These are phyloP conservation scores for Tineola bisselliella DNA, from an alignment of 2,888 invertebrate genomes.

Conservation along the genomic window DNA sequence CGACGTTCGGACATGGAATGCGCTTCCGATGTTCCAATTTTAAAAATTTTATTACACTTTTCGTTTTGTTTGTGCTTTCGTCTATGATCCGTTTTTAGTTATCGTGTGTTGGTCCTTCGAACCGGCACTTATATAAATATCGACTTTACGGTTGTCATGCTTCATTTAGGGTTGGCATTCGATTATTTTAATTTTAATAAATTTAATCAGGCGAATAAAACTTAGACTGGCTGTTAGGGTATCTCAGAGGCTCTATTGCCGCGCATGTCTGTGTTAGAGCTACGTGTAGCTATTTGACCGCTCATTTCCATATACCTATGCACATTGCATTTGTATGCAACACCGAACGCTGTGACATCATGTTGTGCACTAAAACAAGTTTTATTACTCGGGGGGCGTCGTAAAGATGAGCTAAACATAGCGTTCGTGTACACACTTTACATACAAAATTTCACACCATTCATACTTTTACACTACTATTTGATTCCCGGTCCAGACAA, in stretches of 20 bases:
- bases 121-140: too few species aligned
- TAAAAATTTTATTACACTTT: constrained; percentile 34
- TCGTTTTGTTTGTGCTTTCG: not conserved
- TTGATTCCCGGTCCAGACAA: too few species aligned
- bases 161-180: too few species aligned
- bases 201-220: not conserved
- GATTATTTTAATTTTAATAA: too few species aligned
- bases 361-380: not conserved
- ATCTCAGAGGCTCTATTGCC: not conserved
- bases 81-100: not conserved
- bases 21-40: constrained; percentile 43
- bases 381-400: not conserved
- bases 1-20: constrained; percentile 31
- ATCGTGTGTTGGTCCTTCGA: not conserved
- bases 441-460: too few species aligned
- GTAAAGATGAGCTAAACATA: not conserved
- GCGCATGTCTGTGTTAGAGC: not conserved
- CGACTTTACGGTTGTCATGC: too few species aligned
- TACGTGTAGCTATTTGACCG: too few species aligned
- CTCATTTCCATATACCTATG: not conserved
- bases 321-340: not conserved
- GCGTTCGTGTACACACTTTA: not conserved
- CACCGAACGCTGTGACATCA: too few species aligned
- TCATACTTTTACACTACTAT: too few species aligned
- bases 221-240: too few species aligned